Evolutionary conservation across 2,888 invertebrate genomes (phyloP), one percentile per base, ranked within the genome.

Genomic region (Galerucella calmariensis): DNA sequence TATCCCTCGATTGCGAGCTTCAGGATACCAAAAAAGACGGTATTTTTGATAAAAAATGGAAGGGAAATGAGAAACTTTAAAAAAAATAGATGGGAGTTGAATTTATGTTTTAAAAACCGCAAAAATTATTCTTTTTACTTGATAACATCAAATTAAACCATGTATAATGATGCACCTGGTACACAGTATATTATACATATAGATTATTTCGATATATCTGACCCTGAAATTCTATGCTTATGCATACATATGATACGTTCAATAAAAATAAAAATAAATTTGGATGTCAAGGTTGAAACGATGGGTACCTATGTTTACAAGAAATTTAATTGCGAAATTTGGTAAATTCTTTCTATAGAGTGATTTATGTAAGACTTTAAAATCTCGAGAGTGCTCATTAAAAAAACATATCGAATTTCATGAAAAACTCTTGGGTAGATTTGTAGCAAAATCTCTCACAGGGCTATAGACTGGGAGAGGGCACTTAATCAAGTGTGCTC

Each of bases 191-290:
- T n/a, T 8, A 11, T n/a, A n/a, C n/a, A 2, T 2, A 27, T 4
- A 27, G 2, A 27, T 5, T 27, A 35, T 35, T 35, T 35, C 8
- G 35, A n/a, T n/a, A 35, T 35, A 35, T 53, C 6, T 8, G 53
- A 24, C 59, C 20, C 9, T 59, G 59, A 59, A 59, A 59, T 20
- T 59, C 59, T 59, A 24, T 24, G 1, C 53, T 53, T 14, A 16
- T 53, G n/a, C n/a, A n/a, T n/a, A 53, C 48, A 53, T n/a, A 53
- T 16, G 14, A 68, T 41, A 61, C 62, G 68, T 67, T 68, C 53
- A 24, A 62, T 16, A 53, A 68, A 73, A 73, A 61, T 72, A 67
- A 24, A 67, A 53, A 68, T 73, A 63, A 61, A 68, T 73, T 73
- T 53, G 62, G 66, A 62, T 66, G 71, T 66, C 72, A 73, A 73